Evolutionary conservation across 2,888 invertebrate species (phyloP), one percentile per base, ranked within the genome.

Genomic region (Dicranocentrus wangi): DNA sequence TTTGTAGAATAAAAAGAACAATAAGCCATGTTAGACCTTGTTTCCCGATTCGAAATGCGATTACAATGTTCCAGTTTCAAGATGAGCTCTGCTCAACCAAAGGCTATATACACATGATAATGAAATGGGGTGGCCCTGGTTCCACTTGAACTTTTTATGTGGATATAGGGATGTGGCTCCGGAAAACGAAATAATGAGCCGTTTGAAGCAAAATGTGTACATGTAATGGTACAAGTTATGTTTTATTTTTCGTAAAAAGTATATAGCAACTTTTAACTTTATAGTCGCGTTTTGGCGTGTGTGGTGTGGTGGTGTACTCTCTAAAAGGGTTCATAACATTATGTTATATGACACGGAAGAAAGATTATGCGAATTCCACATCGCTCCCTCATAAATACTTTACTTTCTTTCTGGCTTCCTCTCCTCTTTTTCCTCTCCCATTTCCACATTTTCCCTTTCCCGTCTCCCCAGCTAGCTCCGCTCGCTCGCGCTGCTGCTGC

Each of bases 271-370:
- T 8, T 39, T 39, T 13, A 39, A 5, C 39, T 8, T 39, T 13
- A 39, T 13, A 5, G 13, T 39, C 39, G 7, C 13, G 39, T 39
- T 39, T 8, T 8, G 13, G 13, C 39, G 39, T 8, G 13, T 39
- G 39, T 39, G 39, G 39, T 5, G 39, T n/a, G n/a, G n/a, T n/a
- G n/a, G n/a, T 32, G 10, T 32, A 32, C 32, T n/a, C n/a, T n/a
- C n/a, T 32, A 10, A 47, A 47, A 47, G 47, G 13, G 7, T 47
- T 47, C 2, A n/a, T 15, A 47, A 47, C 42, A 42, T 63, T n/a
- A 61, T 42, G 28, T 21, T 21, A 58, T 70, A 70, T 61, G 61
- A 71, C 71, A 60, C 28, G 71, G 61, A 71, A 61, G 71, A 71
- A 43, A 61, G 43, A 61, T 61, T 23, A 71, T 71, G 71, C 71